Percentiles rank a stretch among this genome's conserved stretches.
phyloP scores from a whole-genome alignment of 2,113 vertebrate genomes.

The Synodontis membranacea region DNA sequence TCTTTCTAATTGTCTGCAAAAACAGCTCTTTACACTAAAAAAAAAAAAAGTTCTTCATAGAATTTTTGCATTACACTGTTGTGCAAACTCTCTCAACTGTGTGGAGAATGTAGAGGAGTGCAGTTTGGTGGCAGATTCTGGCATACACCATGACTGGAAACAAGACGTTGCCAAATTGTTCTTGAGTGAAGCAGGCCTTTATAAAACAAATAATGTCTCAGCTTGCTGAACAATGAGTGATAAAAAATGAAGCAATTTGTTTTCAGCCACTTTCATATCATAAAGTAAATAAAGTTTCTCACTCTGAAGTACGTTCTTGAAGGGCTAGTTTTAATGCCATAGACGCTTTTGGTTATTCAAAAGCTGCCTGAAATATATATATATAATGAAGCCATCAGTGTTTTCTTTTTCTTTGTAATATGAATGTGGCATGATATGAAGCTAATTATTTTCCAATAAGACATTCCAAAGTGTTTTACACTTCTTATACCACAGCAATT shows the following conservation, averaged over 20 bases:
- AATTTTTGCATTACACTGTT: neutral
- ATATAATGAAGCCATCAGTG: neutral
- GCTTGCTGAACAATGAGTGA: neutral
- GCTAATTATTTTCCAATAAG: neutral
- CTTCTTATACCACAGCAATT: neutral
- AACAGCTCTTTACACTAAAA: neutral
- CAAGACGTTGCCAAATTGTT: neutral
- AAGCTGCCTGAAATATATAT: neutral
- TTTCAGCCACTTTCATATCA: constrained; percentile 22
- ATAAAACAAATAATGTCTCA: constrained; percentile 22
- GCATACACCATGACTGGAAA: neutral
- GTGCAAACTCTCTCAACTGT: neutral
- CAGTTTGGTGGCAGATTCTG: neutral
- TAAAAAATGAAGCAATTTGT: constrained; percentile 5
- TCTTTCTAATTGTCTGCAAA: neutral
- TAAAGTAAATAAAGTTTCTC: constrained; percentile 10
- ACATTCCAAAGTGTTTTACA: neutral
- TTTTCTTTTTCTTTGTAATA: neutral
- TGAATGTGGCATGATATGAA: neutral
- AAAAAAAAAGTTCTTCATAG: neutral
- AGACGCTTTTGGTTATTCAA: neutral
- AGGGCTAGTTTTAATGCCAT: neutral
- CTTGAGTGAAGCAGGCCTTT: neutral
- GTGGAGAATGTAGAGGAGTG: neutral
- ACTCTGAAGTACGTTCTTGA: constrained; percentile 1